Evolutionary conservation across 2,797 vertebrate genomes (phyloP), one percentile per base, ranked within the genome.

Genomic region (Gadopsis marmoratus): DNA sequence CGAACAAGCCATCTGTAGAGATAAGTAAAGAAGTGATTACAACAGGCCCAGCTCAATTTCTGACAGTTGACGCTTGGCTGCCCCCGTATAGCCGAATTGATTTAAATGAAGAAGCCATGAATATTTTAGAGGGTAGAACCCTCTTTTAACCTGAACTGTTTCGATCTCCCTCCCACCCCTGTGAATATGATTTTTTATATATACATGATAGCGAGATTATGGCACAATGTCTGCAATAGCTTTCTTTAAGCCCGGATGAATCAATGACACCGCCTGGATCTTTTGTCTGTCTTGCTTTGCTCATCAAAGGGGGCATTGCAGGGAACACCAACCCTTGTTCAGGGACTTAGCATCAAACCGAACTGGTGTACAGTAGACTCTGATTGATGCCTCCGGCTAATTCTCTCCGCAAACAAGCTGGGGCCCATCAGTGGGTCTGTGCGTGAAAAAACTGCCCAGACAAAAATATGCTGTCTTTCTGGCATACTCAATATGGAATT

Each of bases 61-160:
- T 93, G 91, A 94, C 92, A 93, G 93, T 90, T 90, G 88, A 91
- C 79, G 92, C 94, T 89, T 74, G 89, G 81, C 90, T 93, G 91
- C 88, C 66, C 91, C 89, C 83, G 85, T 74, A 87, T 81, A 91
- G 91, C 82, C 13, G 90, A 93, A 94, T 93, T 94, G 92, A 95
- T 95, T 95, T 94, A 94, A 94, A 95, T 94, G 92, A 94, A 95
- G 93, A 92, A 93, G 91, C 94, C 93, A 95, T 95, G 93, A 95
- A 95, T 95, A 95, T 95, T 95, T 95, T 94, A 95, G 78, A 90
- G 83, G 76, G 84, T 56, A 73, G 76, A 88, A 75, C 81, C 83
- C 79, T 74, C 85, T 71, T 81, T 89, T 92, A 87, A 94, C 91
- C 93, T 93, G 86, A 76, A 84, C 84, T 53, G 84, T 83, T 92